These are phyloP conservation scores for Luehdorfia chinensis DNA, from an alignment of 1,140 invertebrate species.

Conservation along the genomic window DNA sequence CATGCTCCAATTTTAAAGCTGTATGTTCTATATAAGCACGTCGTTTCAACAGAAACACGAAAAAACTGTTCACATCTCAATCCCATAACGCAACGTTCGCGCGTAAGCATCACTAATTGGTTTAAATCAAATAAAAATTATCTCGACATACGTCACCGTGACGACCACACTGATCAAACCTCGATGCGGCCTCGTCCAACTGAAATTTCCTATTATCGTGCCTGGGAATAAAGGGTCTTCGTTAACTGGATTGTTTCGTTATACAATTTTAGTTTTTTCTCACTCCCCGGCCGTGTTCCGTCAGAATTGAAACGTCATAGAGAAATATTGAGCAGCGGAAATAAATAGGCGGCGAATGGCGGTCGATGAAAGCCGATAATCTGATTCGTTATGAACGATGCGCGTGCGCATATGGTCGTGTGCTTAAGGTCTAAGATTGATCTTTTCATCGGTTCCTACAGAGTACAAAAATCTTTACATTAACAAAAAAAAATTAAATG, in stretches of 20 bases:
- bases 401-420: conserved; percentile 35
- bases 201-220: too few relatives aligned
- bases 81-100: conserved; percentile 42
- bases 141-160: conserved; percentile 37
- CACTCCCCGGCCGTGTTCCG: conserved; percentile 32
- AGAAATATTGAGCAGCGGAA: conserved; percentile 47
- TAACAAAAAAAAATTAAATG: too few relatives aligned
- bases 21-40: conserved; percentile 24
- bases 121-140: conserved; percentile 70
- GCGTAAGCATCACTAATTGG: conserved; percentile 73
- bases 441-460: too few relatives aligned
- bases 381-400: conserved; percentile 52
- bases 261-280: conserved; percentile 28
- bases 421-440: too few relatives aligned
- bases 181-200: background rate
- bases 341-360: conserved; percentile 38
- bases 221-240: too few relatives aligned
- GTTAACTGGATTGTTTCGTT: too few relatives aligned
- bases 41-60: conserved; percentile 16
- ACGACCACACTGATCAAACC: conserved; percentile 34
- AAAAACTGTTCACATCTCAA: conserved; percentile 40
- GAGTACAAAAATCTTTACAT: too few relatives aligned
- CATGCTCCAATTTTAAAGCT: conserved; percentile 7
- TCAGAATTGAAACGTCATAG: conserved; percentile 69
- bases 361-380: conserved; percentile 61